A percentile compares a stretch with the other conserved stretches of the same genome.
phyloP scores from a whole-genome alignment of 2,888 invertebrate genomes.

The Cataglyphis altisquamis region DNA sequence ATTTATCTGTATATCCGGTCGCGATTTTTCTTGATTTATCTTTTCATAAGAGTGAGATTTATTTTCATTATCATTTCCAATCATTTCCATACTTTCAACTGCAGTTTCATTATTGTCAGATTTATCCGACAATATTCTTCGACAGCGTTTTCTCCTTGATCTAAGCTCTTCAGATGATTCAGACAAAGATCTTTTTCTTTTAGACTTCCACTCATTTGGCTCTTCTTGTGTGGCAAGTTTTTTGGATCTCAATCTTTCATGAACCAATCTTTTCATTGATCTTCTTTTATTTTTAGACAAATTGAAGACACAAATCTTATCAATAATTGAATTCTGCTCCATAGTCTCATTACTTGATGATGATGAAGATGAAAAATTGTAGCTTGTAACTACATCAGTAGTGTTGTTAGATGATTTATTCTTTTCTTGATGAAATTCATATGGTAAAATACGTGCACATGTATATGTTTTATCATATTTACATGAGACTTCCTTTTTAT shows the following conservation, averaged over 20 bases:
- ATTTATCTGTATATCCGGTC: slow-evolving; percentile 40
- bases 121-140: neutral
- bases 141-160: neutral
- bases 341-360: neutral
- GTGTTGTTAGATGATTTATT: neutral
- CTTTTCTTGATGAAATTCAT: neutral
- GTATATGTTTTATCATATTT: neutral
- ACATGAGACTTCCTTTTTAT: neutral
- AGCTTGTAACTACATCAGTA: neutral
- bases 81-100: neutral
- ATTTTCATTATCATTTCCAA: neutral
- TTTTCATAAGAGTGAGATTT: neutral
- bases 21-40: neutral
- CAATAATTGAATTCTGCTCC: neutral
- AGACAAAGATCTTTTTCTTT: neutral
- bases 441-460: slow-evolving; percentile 27
- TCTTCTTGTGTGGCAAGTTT: neutral
- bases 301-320: neutral
- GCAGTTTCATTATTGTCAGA: neutral
- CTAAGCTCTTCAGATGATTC: neutral
- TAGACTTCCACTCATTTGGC: slow-evolving; percentile 1
- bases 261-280: neutral
- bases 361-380: neutral
- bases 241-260: neutral
- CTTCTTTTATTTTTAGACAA: neutral